phyloP scores from a whole-genome alignment of 1,140 invertebrate species.

The Prorops nasuta region DNA sequence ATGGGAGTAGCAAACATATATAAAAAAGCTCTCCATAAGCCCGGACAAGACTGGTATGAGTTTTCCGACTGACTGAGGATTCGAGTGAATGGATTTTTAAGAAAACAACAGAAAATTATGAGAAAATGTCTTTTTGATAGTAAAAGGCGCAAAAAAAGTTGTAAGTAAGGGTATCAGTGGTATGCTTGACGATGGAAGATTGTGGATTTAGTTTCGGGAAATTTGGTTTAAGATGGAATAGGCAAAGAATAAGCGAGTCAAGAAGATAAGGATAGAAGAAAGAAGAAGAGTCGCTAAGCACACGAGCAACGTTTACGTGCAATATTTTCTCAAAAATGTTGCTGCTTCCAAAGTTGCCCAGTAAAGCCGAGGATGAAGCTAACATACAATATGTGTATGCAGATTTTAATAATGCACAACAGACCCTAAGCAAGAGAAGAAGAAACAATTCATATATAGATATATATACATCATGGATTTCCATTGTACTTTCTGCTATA shows the following conservation, averaged over 20 bases:
- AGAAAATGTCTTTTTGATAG: slow-evolving; percentile 33
- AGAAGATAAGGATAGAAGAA: neutral
- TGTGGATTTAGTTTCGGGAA: slow-evolving; percentile 5
- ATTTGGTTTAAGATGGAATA: neutral
- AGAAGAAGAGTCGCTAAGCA: neutral
- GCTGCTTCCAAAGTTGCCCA: neutral
- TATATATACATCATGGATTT: neutral
- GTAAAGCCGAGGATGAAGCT: neutral
- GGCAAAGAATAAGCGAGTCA: slow-evolving; percentile 6
- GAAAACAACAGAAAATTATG: slow-evolving; percentile 15
- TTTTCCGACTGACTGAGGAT: neutral
- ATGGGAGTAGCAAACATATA: slow-evolving; percentile 26
- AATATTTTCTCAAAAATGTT: neutral
- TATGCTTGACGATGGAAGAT: too few species aligned
- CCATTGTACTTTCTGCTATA: neutral
- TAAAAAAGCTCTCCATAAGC: slow-evolving; percentile 21
- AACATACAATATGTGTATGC: too few species aligned
- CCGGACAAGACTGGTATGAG: neutral
- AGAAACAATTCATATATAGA: neutral
- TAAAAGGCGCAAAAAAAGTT: slow-evolving; percentile 30
- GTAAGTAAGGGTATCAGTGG: slow-evolving; percentile 13
- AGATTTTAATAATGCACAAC: too few species aligned
- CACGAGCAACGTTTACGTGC: neutral
- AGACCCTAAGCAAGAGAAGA: neutral
- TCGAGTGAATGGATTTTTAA: slow-evolving; percentile 11